phyloP scores from a whole-genome alignment of 2,113 vertebrate species.

The Xiphorhynchus elegans region DNA sequence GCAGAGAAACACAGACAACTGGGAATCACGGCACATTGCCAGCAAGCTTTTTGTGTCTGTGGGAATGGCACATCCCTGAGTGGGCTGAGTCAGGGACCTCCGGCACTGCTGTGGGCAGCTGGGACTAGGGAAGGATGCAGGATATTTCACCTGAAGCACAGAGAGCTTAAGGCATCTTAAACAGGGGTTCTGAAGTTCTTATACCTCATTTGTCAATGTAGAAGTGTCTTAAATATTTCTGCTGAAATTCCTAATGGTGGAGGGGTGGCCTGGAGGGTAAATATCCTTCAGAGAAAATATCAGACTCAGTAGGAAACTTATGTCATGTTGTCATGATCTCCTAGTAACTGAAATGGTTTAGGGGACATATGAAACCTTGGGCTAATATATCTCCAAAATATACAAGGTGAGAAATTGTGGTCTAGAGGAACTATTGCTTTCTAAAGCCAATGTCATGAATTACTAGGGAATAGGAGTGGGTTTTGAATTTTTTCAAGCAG shows the following conservation, averaged over 20 bases:
- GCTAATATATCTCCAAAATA: constrained; percentile 8
- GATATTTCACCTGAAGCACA: rapidly evolving
- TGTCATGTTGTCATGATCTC: background rate
- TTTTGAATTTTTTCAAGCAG: background rate
- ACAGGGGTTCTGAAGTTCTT: background rate
- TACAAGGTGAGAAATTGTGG: background rate
- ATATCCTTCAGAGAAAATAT: background rate
- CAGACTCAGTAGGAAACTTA: background rate
- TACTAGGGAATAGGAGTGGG: background rate
- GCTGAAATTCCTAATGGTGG: background rate
- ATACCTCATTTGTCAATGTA: background rate
- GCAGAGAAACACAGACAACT: background rate
- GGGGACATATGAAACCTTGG: background rate
- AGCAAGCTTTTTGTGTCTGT: rapidly evolving
- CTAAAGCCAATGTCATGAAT: background rate
- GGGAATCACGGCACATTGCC: background rate
- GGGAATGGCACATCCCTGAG: background rate
- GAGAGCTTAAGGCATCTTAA: background rate
- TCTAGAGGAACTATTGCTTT: background rate
- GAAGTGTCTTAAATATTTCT: background rate
- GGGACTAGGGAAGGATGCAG: background rate
- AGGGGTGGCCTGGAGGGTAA: background rate
- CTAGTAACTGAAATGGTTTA: background rate
- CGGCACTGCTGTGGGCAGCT: rapidly evolving
- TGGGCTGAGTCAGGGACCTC: background rate